Evolutionary conservation across 2,888 invertebrate species (phyloP), one percentile per base, ranked within the genome.

Genomic region (Drosophila gaucha): DNA sequence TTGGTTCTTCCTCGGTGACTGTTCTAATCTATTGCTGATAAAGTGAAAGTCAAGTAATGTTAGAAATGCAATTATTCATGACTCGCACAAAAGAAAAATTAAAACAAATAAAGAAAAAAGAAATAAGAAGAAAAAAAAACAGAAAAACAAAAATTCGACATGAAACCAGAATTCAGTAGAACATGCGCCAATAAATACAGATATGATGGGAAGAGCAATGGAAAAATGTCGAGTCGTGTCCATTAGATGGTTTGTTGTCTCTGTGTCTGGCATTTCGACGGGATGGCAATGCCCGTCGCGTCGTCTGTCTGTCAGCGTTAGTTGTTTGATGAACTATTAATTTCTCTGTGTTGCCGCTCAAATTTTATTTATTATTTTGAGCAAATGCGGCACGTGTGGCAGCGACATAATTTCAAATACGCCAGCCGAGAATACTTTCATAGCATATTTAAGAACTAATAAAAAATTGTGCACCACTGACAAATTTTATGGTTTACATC

Each of bases 11-110:
- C 33, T 39, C 30, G 46, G 58, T 66, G 69, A 83, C 55, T 33
- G 54, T 35, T 76, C 58, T 69, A 76, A 78, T 73, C 79, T 72
- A 86, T 82, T 65, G 86, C 67, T 77, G 88, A 88, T 85, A 76
- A 83, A 88, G 86, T 75, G 83, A 86, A 88, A 88, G 86, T 88
- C 88, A 86, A 86, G 83, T 86, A 83, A 79, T 86, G 74, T 52
- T 77, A 71, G 77, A 83, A 78, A 85, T 76, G 86, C 74, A 87
- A 87, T 83, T 87, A 78, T 72, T 83, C 86, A 87, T 73, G 74
- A 63, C 71, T 64, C 26, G 44, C 1, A 24, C 22, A 30, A 41
- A 18, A 9, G 6, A 28, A 44, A 6, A 46, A 44, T 24, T 4
- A 5, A 52, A 30, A 22, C 26, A 16, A 26, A 33, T 6, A 28